A percentile compares a stretch with the other conserved stretches of the same genome.
These are phyloP conservation scores for Boleophthalmus pectinirostris DNA, from an alignment of 2,113 vertebrate species.

Conservation along the genomic window DNA sequence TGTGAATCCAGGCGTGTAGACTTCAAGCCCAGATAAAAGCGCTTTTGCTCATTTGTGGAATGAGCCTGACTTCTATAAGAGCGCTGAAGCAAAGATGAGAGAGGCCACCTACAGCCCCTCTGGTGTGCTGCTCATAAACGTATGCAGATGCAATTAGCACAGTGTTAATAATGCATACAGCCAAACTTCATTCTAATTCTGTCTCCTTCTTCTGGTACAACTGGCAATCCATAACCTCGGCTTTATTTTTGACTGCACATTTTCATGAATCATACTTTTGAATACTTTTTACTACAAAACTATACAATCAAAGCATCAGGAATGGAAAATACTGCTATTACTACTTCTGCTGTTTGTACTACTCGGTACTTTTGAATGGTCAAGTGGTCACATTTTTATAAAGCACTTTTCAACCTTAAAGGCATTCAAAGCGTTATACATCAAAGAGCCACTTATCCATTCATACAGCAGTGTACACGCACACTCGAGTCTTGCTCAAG, in stretches of 20 bases:
- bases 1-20: background rate
- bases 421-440: too few species aligned
- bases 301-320: background rate
- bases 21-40: slow-evolving; percentile 11
- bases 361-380: too few species aligned
- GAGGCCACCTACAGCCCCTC: background rate
- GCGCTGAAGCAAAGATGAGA: background rate
- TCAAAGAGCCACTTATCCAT: too few species aligned
- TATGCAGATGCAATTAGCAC: slow-evolving; percentile 58
- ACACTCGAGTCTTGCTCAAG: too few species aligned
- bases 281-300: background rate
- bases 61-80: background rate
- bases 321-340: too few species aligned
- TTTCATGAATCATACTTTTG: background rate
- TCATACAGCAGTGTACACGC: too few species aligned
- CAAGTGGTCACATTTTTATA: too few species aligned
- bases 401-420: too few species aligned
- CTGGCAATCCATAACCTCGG: slow-evolving; percentile 30
- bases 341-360: too few species aligned
- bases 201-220: slow-evolving; percentile 46
- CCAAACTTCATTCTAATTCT: slow-evolving; percentile 45
- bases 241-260: background rate
- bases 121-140: slow-evolving; percentile 16
- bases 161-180: slow-evolving; percentile 55
- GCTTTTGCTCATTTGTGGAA: background rate